Evolutionary conservation across 2,797 vertebrate genomes (phyloP).

Genomic region (Naso thynnoides): DNA sequence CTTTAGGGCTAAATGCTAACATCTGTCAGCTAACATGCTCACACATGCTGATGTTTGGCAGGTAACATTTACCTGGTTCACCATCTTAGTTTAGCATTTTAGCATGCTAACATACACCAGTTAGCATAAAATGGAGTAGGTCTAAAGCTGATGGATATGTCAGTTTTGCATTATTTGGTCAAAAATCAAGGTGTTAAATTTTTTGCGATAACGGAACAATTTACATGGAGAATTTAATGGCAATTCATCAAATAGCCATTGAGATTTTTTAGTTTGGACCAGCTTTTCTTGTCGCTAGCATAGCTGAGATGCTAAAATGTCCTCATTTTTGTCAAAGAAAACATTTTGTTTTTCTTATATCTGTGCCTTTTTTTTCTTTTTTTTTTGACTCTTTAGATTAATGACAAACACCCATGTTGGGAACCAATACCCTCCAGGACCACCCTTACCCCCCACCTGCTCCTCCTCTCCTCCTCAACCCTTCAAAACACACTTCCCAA

Average conservation of each 20-base stretch:
- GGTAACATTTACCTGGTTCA: not conserved
- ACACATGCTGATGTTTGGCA: not conserved
- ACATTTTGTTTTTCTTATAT: not conserved
- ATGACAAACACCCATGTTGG: not conserved
- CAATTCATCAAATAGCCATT: too few relatives aligned
- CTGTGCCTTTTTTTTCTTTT: not conserved
- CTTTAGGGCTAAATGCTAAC: not conserved
- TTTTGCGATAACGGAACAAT: too few relatives aligned
- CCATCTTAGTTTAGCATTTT: not conserved
- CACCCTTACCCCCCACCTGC: slow-evolving; percentile 16
- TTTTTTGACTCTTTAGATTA: not conserved
- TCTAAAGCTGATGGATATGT: not conserved
- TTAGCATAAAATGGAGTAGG: not conserved
- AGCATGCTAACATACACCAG: not conserved
- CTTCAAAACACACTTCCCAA: slow-evolving; percentile 27
- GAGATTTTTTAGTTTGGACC: too few relatives aligned
- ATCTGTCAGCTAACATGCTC: not conserved
- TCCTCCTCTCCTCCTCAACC: slow-evolving; percentile 24
- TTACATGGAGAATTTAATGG: too few relatives aligned
- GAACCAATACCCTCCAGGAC: slow-evolving; percentile 22
- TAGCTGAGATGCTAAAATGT: too few relatives aligned
- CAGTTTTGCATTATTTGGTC: slow-evolving; percentile 1
- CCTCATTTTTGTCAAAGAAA: not conserved
- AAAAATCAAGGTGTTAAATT: not conserved
- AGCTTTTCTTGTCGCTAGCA: too few relatives aligned